Evolutionary conservation across 2,888 invertebrate species (phyloP), one percentile per base, ranked within the genome.

Genomic region (Aphodius granarius): DNA sequence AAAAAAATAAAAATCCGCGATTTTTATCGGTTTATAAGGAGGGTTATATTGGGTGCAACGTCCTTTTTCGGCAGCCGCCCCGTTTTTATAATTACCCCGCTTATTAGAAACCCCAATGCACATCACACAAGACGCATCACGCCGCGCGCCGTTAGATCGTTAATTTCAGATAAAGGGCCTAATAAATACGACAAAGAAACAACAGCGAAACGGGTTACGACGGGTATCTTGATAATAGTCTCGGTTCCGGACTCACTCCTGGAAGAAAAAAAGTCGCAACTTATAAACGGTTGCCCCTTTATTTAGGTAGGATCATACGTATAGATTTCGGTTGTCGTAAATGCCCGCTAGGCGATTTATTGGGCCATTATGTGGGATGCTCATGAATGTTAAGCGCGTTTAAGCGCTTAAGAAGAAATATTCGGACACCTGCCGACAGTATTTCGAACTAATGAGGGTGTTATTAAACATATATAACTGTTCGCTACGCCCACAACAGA

Each of bases 151-250:
- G 68, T n/a, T 16, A 68, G 68, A 68, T 68, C 20, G 68, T 68
- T 68, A 68, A 68, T 68, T 68, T 68, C 68, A 68, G 68, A 68
- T 68, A 68, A 13, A 43, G 21, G 20, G 68, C 19, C 68, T 21
- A 68, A 68, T 68, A 68, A 68, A 43, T 43, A 68, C 68, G 68
- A 68, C 68, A 68, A 68, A 68, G 68, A 20, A 20, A 20, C 68
- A 20, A 68, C 19, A 68, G 20, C 68, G 68, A 21, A 20, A 22
- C 21, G 22, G 19, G 65, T 18, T 65, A 19, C 19, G 9, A 20
- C 68, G 21, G 20, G 68, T 68, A 16, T 20, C 16, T 68, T 21
- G 21, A 21, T 21, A 20, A 21, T 68, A 21, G 20, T 21, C n/a
- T n/a, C n/a, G n/a, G n/a, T n/a, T n/a, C n/a, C n/a, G n/a, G n/a